These are phyloP conservation scores for Brachystomella parvula DNA, from an alignment of 1,140 invertebrate species.

Conservation along the genomic window DNA sequence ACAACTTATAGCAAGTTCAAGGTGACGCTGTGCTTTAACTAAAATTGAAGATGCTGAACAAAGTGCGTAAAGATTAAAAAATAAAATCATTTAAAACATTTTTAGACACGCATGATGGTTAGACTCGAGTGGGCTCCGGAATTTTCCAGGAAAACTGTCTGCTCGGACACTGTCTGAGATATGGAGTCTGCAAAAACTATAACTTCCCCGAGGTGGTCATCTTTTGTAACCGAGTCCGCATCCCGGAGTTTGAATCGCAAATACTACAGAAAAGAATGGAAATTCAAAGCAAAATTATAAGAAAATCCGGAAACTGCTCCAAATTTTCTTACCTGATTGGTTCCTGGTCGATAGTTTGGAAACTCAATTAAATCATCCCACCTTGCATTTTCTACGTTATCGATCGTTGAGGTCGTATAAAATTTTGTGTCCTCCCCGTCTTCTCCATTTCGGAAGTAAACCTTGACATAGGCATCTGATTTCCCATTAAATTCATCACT, in stretches of 20 bases:
- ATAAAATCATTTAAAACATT: background rate
- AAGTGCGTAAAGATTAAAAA: too few species aligned
- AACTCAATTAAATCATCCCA: constrained; percentile 26
- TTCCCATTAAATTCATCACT: constrained; percentile 7
- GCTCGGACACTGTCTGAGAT: background rate
- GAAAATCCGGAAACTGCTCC: background rate
- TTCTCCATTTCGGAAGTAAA: constrained; percentile 18
- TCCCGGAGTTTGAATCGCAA: constrained; percentile 21
- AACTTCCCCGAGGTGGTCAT: constrained; percentile 23
- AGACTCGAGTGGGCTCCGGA: constrained; percentile 17
- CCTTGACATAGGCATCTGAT: constrained; percentile 16
- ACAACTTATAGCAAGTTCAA: too few species aligned
- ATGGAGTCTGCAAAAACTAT: constrained; percentile 11
- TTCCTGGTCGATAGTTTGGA: constrained; percentile 19
- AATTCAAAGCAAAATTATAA: background rate
- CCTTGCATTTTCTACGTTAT: constrained; percentile 22
- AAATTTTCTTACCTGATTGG: constrained; percentile 3
- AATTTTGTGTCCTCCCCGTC: constrained; percentile 23
- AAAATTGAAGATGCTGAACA: too few species aligned
- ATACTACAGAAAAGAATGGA: background rate
- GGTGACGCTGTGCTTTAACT: too few species aligned
- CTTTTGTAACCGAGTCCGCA: constrained; percentile 15
- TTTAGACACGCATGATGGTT: background rate
- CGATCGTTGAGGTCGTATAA: constrained; percentile 23
- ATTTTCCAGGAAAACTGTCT: constrained; percentile 12